Base-by-base conservation (phyloP, 1,140 invertebrate species). In the Helicorthomorpha holstii region DNA sequence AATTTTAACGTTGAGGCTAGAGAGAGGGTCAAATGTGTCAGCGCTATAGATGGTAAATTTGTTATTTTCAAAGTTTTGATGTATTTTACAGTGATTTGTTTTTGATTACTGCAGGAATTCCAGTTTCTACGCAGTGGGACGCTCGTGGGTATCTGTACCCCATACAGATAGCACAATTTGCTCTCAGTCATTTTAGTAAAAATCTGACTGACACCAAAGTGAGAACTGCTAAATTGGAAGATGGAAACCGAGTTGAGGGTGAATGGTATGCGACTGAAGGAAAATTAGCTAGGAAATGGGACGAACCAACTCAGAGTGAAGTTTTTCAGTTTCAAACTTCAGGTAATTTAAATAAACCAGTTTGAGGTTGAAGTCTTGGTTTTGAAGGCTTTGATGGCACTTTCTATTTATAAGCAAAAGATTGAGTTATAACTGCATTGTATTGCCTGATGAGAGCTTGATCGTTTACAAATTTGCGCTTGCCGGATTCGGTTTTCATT, bases 161-260 rank as follows among this genome's bases (percentile, higher is more conserved):
- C 0, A 97, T 94, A 1, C 95, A 98, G 74, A 95, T 98, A 56
- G 91, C 93, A 2, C 95, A 99, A 66, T 98, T 91, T 68, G 95
- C 89, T 0, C 68, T 98, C 29, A 87, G 91, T 24, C 95, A 98
- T 69, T 98, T 93, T 68, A 94, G 89, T 65, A 96, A 96, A 70
- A 87, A 90, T 69, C 63, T 90, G 19, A 86, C 83, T 0, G 85
- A 88, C 59, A 76, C 81, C 0, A 76, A 81, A 58, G 82, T 83
- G 3, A 73, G 76, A 29, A 67, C 76, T 54, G 77, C 74, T 57
- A 50, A 66, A 14, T 67, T 88, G 10, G 86, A 92, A 61, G 82
- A 91, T 66, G 78, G 77, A 1, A 80, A 83, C 43, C 74, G 70
- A 55, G 61, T 77, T 47, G 63, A 77, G 59, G 74, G 60, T 54